These are phyloP conservation scores for Heliothis subflexa DNA, from an alignment of 1,140 invertebrate genomes.

Conservation along the genomic window DNA sequence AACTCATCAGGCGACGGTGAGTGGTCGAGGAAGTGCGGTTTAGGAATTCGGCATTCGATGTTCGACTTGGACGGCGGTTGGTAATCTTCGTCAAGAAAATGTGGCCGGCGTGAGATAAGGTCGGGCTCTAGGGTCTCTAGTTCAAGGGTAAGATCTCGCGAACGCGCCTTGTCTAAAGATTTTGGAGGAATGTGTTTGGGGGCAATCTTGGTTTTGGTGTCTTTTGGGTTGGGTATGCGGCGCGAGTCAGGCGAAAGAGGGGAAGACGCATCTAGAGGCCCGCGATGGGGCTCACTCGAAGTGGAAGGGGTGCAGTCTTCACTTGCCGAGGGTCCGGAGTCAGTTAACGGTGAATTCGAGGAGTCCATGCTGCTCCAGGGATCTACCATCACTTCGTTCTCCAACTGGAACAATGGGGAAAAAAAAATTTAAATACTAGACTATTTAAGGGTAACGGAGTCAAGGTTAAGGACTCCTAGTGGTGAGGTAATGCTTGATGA, in stretches of 20 bases:
- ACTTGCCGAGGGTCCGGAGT: conserved; percentile 82
- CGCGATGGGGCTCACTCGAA: conserved; percentile 73
- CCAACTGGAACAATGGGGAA: conserved; percentile 82
- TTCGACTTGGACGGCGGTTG: conserved; percentile 85
- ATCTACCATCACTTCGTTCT: conserved; percentile 86
- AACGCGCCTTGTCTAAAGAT: conserved; percentile 75
- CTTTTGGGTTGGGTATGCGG: conserved; percentile 71
- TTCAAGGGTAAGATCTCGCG: conserved; percentile 76
- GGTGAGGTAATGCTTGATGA: conserved; percentile 61
- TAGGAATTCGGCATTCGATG: conserved; percentile 83
- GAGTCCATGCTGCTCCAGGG: conserved; percentile 86
- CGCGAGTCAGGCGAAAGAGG: conserved; percentile 68
- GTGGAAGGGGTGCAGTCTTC: conserved; percentile 82
- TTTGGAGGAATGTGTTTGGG: conserved; percentile 58
- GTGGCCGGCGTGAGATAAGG: conserved; percentile 81
- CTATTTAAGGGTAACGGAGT: conserved; percentile 56
- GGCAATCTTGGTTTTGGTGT: conserved; percentile 65
- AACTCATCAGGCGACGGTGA: conserved; percentile 84
- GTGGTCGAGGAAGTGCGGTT: conserved; percentile 85
- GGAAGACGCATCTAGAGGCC: conserved; percentile 63
- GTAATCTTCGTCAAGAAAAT: conserved; percentile 88
- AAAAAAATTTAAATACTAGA: conserved; percentile 46
- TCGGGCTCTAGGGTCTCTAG: conserved; percentile 75
- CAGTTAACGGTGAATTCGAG: conserved; percentile 83
- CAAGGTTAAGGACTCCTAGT: conserved; percentile 55